phyloP scores from a whole-genome alignment of 2,113 vertebrate genomes.

The Aplodontia rufa region DNA sequence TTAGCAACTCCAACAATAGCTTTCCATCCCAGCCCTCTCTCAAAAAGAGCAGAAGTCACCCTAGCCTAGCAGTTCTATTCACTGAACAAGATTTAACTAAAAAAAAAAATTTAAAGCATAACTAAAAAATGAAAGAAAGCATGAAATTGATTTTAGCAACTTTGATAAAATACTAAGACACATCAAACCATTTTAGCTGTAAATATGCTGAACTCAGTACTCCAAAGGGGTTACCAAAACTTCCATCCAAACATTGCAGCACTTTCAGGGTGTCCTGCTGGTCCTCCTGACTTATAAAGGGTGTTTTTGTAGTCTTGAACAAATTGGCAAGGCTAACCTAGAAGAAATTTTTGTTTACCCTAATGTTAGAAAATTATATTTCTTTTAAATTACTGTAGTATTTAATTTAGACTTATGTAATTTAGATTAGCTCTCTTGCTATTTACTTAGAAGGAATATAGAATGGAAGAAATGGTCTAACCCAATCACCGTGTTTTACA shows the following conservation, averaged over 20 bases:
- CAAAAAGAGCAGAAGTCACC: not conserved
- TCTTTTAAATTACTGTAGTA: not conserved
- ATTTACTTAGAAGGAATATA: not conserved
- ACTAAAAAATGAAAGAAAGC: not conserved
- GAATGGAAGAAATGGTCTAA: not conserved
- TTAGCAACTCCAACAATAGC: not conserved
- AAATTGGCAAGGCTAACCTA: slow-evolving; percentile 17
- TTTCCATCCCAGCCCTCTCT: not conserved
- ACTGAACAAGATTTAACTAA: not conserved
- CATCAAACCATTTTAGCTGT: not conserved
- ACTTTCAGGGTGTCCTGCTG: not conserved
- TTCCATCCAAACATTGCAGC: not conserved
- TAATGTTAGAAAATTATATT: not conserved
- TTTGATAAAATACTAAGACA: not conserved
- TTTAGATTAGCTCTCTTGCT: not conserved
- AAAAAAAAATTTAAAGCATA: not conserved
- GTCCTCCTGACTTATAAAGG: not conserved
- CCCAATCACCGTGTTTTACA: slow-evolving; percentile 19
- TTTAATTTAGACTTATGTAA: slow-evolving; percentile 18
- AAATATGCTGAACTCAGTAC: not conserved
- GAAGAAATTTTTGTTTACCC: not conserved
- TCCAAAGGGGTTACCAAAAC: not conserved
- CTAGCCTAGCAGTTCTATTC: not conserved
- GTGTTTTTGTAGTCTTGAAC: not conserved
- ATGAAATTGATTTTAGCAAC: slow-evolving; percentile 18